Evolutionary conservation across 1,140 invertebrate species (phyloP), one percentile per base, ranked within the genome.

Genomic region (Anastatus disparis): DNA sequence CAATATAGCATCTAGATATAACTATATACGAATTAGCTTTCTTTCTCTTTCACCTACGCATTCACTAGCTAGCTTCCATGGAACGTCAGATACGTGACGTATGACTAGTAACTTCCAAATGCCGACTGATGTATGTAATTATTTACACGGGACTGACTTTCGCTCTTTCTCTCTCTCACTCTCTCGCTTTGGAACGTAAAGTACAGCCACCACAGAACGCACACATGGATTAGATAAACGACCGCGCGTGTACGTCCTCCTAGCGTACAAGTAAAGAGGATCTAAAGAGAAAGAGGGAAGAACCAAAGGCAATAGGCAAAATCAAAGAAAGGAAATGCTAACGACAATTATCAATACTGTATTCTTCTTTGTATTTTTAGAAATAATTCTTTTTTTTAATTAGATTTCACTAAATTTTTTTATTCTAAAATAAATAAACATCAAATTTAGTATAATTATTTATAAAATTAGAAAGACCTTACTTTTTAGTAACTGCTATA

Each of bases 141-240:
- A 76, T 76, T 76, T 73, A 76, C 74, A 70, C 55, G 55, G 42
- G 44, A 40, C 3, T 24, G 64, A 15, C 42, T 46, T 24, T 46
- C 58, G n/a, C 40, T 61, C n/a, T 24, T 9, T 58, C 22, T 24
- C 31, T 38, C 55, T 38, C 31, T 38, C 55, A 10, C 27, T 56
- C 50, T 52, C 50, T 20, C 31, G 4, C 31, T 35, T 8, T 4
- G 26, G 50, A 10, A 26, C 66, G 67, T 35, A 35, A 4, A 10
- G 31, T 35, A 10, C 31, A 35, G 31, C 53, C 52, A 17, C 42
- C 66, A 42, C 70, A 62, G 67, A 48, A 72, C 61, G 72, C 74
- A 76, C 76, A 58, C 55, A 73, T 73, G 74, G 72, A 77, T 77
- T 79, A 80, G 79, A 78, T 76, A 77, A 78, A 79, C 75, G 76